A percentile compares a stretch with the other conserved stretches of the same genome.
These are phyloP conservation scores for Manduca sexta DNA, from an alignment of 1,140 invertebrate species.

Conservation along the genomic window DNA sequence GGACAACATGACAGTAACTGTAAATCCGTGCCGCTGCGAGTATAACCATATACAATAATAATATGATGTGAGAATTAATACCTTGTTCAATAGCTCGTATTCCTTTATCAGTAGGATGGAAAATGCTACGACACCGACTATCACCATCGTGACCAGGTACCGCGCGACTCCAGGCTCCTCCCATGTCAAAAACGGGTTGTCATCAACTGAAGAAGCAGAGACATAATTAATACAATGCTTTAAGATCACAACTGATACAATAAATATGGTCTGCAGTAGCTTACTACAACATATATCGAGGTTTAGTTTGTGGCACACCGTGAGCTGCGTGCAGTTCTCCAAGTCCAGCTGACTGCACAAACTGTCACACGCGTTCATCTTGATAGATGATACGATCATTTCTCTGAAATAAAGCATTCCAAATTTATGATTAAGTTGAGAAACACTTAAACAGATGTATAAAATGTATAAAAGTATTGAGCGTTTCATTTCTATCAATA, in stretches of 20 bases:
- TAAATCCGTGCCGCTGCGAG: no score
- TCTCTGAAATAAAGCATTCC: constrained; percentile 42
- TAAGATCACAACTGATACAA: background rate
- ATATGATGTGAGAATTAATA: constrained; percentile 16
- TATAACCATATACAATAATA: background rate
- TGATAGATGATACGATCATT: constrained; percentile 55
- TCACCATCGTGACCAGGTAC: constrained; percentile 67
- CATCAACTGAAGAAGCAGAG: constrained; percentile 55
- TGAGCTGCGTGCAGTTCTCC: constrained; percentile 49
- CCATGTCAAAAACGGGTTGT: constrained; percentile 66
- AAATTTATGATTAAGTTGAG: no score
- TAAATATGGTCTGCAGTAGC: constrained; percentile 6
- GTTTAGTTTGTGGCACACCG: constrained; percentile 47
- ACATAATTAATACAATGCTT: background rate
- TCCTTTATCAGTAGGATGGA: constrained; percentile 61
- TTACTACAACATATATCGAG: constrained; percentile 67
- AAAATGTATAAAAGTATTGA: no score
- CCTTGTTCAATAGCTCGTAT: constrained; percentile 65
- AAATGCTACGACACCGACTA: constrained; percentile 56
- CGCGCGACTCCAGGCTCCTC: constrained; percentile 69
- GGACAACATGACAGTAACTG: no score
- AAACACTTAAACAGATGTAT: no score
- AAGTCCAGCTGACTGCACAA: constrained; percentile 48
- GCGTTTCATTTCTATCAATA: no score
- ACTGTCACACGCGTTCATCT: constrained; percentile 50